Evolutionary conservation across 2,113 vertebrate genomes (phyloP).

Genomic region (Cephalopholis sonnerati): DNA sequence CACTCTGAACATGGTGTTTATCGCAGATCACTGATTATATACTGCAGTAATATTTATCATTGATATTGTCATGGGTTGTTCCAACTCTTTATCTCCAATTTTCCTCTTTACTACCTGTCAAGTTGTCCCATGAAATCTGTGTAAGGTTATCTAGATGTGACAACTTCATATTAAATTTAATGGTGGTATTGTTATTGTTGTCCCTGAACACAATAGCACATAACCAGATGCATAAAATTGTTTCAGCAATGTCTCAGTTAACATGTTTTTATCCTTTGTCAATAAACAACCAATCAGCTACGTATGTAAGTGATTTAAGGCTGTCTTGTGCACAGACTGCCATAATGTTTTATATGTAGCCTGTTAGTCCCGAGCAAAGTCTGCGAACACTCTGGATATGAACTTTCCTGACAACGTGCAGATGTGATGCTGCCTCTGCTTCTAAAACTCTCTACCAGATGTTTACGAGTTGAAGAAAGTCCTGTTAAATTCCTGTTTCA

Average conservation of each 20-base stretch:
- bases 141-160: neutral
- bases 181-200: neutral
- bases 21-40: constrained; percentile 15
- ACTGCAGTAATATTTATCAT: neutral
- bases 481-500: constrained; percentile 62
- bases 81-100: neutral
- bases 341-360: neutral
- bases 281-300: neutral
- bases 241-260: neutral
- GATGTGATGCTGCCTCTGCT: constrained; percentile 23
- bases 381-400: constrained; percentile 4
- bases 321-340: neutral
- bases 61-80: neutral
- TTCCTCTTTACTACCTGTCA: neutral
- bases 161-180: neutral
- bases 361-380: neutral
- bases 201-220: neutral
- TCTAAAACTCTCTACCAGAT: constrained; percentile 57
- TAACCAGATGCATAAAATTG: neutral
- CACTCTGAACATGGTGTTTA: neutral
- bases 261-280: neutral
- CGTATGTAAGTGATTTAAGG: neutral
- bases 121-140: neutral
- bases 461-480: constrained; percentile 39
- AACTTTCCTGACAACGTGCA: constrained; percentile 18